These are phyloP conservation scores for Lypha dubia DNA, from an alignment of 2,888 invertebrate genomes.

Conservation along the genomic window DNA sequence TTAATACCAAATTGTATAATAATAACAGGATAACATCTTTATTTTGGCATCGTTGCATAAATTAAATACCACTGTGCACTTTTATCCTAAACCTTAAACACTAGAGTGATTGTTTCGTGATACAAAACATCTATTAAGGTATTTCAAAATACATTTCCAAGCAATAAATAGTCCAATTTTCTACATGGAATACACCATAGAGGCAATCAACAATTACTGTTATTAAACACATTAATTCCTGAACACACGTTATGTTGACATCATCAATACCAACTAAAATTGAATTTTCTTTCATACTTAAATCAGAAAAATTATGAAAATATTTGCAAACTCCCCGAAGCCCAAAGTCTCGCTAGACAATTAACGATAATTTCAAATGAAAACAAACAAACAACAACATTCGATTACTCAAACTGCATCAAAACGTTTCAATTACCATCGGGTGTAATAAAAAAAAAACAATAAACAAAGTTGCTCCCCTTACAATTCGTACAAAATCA, in stretches of 20 bases:
- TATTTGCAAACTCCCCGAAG: conserved; percentile 45
- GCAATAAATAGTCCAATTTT: too few relatives aligned
- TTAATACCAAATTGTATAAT: too few relatives aligned
- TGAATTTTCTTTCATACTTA: conserved; percentile 16
- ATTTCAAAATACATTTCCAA: too few relatives aligned
- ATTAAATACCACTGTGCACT: too few relatives aligned
- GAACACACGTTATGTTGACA: neutral
- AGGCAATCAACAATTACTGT: neutral
- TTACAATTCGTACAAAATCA: neutral
- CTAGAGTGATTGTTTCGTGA: too few relatives aligned
- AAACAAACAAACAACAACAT: conserved; percentile 22
- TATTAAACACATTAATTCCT: neutral
- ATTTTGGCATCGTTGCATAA: too few relatives aligned
- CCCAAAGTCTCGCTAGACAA: conserved; percentile 41
- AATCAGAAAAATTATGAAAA: conserved; percentile 32
- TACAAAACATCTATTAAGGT: too few relatives aligned
- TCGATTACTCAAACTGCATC: neutral
- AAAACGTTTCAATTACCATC: conserved; percentile 1
- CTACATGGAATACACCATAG: neutral
- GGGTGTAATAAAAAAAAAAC: neutral
- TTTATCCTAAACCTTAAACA: too few relatives aligned
- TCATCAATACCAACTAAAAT: neutral
- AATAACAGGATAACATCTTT: too few relatives aligned
- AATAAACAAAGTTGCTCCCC: too few relatives aligned
- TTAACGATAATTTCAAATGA: conserved; percentile 63